A percentile compares a stretch with the other conserved stretches of the same genome.
phyloP scores from a whole-genome alignment of 2,113 vertebrate genomes.

The Dicaeum eximium region DNA sequence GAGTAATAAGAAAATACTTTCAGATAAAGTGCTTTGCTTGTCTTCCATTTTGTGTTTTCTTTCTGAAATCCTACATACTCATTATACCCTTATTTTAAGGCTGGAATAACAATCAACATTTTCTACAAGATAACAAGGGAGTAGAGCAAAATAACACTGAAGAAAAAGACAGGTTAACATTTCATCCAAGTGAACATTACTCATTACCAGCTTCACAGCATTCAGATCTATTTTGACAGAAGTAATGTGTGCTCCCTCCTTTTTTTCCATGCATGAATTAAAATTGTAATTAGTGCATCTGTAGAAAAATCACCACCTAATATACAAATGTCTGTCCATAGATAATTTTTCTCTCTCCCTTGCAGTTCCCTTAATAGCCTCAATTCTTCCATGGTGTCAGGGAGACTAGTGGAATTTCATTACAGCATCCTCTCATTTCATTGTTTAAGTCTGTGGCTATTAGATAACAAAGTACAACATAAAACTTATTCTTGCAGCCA shows the following conservation, averaged over 20 bases:
- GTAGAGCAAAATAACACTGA: not conserved
- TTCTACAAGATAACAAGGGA: constrained; percentile 7
- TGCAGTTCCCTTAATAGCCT: not conserved
- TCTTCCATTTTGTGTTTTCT: not conserved
- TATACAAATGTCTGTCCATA: constrained; percentile 3
- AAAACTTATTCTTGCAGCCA: not conserved
- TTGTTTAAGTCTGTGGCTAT: constrained; percentile 24
- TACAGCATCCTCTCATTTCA: not conserved
- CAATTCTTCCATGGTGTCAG: not conserved
- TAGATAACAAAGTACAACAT: not conserved
- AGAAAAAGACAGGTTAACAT: not conserved
- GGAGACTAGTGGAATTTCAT: not conserved
- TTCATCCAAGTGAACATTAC: constrained; percentile 10
- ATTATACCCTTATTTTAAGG: not conserved
- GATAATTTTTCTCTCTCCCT: not conserved
- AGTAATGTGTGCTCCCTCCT: not conserved
- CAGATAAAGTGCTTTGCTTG: not conserved
- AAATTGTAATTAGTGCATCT: constrained; percentile 36
- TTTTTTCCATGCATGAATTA: not conserved
- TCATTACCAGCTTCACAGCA: constrained; percentile 11
- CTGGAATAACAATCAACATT: not conserved
- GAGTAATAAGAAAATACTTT: not conserved
- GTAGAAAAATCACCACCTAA: constrained; percentile 20
- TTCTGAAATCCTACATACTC: not conserved
- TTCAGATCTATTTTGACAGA: constrained; percentile 25